phyloP scores from a whole-genome alignment of 2,888 invertebrate genomes.

The Xanthia togata region DNA sequence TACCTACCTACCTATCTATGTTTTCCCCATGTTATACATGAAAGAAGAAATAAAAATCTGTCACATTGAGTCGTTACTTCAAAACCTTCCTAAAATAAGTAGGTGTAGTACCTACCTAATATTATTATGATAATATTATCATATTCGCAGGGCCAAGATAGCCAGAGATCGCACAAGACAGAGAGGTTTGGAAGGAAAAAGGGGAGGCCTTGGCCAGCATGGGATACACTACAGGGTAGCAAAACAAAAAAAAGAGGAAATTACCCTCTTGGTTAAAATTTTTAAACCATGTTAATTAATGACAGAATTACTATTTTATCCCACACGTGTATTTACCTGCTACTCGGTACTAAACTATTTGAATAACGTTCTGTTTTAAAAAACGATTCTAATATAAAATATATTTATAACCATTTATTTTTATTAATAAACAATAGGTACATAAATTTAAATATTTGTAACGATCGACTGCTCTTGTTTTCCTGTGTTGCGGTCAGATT shows the following conservation, averaged over 20 bases:
- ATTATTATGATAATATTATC: background rate
- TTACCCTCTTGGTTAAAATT: background rate
- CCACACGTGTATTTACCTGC: background rate
- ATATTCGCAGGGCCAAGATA: background rate
- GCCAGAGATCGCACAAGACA: too few relatives aligned
- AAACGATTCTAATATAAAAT: background rate
- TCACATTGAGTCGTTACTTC: background rate
- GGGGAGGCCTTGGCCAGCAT: background rate
- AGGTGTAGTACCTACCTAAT: too few relatives aligned
- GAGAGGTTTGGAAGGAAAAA: background rate
- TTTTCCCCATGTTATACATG: background rate
- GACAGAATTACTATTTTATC: background rate
- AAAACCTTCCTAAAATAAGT: background rate
- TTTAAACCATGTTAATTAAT: background rate
- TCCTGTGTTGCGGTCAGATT: constrained; percentile 32
- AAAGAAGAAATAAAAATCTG: background rate
- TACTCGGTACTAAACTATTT: background rate
- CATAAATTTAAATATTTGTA: constrained; percentile 2
- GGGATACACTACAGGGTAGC: background rate
- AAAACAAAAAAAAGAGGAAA: background rate
- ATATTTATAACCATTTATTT: constrained; percentile 10
- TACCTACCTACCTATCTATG: background rate
- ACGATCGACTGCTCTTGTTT: constrained; percentile 13
- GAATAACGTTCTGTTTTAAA: background rate
- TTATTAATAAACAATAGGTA: constrained; percentile 18